Evolutionary conservation across 1,140 invertebrate genomes (phyloP), one percentile per base, ranked within the genome.

Genomic region (Listronotus oregonensis): DNA sequence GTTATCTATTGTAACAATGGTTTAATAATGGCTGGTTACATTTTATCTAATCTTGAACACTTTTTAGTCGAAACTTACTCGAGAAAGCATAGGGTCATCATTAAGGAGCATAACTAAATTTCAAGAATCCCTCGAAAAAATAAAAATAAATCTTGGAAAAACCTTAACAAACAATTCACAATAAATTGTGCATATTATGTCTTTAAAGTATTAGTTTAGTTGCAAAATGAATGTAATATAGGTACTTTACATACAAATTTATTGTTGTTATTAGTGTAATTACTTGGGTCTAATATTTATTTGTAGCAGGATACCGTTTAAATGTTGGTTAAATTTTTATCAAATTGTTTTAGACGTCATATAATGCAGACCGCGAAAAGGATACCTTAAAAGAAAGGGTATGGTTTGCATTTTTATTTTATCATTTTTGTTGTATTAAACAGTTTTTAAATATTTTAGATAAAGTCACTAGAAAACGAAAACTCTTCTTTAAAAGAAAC

Each of bases 1-100:
- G n/a, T 54, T 43, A 50, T 70, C 68, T 44, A 49, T 64, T 27
- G 68, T 70, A 70, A 64, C 15, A 44, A 12, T 27, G 5, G 1
- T 27, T 27, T 27, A 8, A 15, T 37, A 7, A 44, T 3, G 7
- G 14, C 6, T 0, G 11, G 6, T 56, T 42, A 43, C 3, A n/a
- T 14, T 61, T 42, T 51, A 10, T 31, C 15, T 40, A 47, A 50
- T n/a, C 9, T 12, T 31, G 18, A 34, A 15, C 7, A 12, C 47
- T 64, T 64, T 58, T 47, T 40, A 64, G 61, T 44, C 61, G 0
- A 64, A 64, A 56, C 12, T 64, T 14, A 40, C 14, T 6, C n/a
- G 17, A 18, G 52, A 6, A 40, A 18, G 32, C 8, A 3, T 56
- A 11, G 39, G 18, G 15, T 21, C 46, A 34, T 31, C 56, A 34